phyloP scores from a whole-genome alignment of 92 coral and sea anemone species.

The Umimayanthus kanabou region DNA sequence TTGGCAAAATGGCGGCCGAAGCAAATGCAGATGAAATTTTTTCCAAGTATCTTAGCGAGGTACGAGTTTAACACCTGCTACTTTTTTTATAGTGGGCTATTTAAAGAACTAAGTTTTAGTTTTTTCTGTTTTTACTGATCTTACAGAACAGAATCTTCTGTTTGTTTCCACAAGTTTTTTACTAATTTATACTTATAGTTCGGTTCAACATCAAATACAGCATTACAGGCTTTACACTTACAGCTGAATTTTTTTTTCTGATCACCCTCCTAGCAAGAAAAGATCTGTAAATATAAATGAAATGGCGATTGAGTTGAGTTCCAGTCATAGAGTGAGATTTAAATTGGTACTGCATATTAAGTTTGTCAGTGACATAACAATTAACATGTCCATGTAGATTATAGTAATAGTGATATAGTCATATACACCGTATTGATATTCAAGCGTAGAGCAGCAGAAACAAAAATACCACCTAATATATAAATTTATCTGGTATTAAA shows the following conservation, averaged over 20 bases:
- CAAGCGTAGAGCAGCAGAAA: too few relatives aligned
- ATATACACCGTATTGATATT: too few relatives aligned
- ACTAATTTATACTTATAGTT: too few relatives aligned
- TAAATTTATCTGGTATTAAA: too few relatives aligned
- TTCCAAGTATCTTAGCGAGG: conserved; percentile 88
- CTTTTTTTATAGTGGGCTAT: not conserved
- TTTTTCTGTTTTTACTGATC: not conserved
- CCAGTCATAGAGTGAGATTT: not conserved
- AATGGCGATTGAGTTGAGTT: not conserved
- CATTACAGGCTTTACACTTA: too few relatives aligned
- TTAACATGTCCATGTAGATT: too few relatives aligned
- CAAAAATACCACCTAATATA: too few relatives aligned
- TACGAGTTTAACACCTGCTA: conserved; percentile 3
- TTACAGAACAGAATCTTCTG: not conserved
- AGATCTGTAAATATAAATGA: too few relatives aligned
- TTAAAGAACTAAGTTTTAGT: not conserved
- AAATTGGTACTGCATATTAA: not conserved
- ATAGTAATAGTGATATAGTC: too few relatives aligned
- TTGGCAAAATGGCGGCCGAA: conserved; percentile 88
- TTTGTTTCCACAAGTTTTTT: not conserved
- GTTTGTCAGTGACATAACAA: too few relatives aligned
- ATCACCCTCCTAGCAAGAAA: not conserved
- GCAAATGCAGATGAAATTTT: conserved; percentile 54
- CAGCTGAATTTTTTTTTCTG: not conserved
- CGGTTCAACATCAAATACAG: too few relatives aligned